A percentile compares a stretch with the other conserved stretches of the same genome.
These are phyloP conservation scores for Drosophila virilis DNA, from an alignment of 1,140 invertebrate species.

Conservation along the genomic window DNA sequence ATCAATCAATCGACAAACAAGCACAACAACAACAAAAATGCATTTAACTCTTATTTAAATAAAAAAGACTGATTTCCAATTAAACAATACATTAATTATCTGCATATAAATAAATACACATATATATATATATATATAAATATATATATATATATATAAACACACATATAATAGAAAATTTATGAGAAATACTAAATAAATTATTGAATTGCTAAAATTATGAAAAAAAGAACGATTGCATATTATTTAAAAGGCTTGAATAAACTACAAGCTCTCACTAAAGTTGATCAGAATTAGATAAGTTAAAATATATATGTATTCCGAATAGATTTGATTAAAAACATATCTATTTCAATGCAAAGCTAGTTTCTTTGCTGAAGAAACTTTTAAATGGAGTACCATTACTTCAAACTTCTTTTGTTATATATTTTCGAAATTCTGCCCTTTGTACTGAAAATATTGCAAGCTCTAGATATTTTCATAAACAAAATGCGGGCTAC, in stretches of 20 bases:
- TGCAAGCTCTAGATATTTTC: too few relatives aligned
- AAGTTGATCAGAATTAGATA: neutral
- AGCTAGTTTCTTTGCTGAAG: too few relatives aligned
- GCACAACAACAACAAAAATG: constrained; percentile 64
- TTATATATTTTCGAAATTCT: too few relatives aligned
- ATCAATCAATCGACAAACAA: constrained; percentile 53
- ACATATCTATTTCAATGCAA: too few relatives aligned
- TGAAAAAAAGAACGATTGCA: neutral
- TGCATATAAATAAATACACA: constrained; percentile 57
- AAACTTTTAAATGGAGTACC: too few relatives aligned
- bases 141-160: constrained; percentile 55
- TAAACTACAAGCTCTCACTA: too few relatives aligned
- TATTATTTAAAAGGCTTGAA: neutral
- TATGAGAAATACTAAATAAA: constrained; percentile 81
- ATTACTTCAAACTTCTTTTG: too few relatives aligned
- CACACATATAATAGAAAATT: constrained; percentile 67
- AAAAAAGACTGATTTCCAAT: constrained; percentile 82
- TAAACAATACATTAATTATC: constrained; percentile 81
- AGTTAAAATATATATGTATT: too few relatives aligned
- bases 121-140: constrained; percentile 53
- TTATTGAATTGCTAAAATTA: constrained; percentile 78
- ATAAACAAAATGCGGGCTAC: too few relatives aligned
- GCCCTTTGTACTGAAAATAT: too few relatives aligned
- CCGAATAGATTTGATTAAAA: too few relatives aligned
- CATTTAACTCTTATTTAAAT: constrained; percentile 83